Evolutionary conservation across 2,113 vertebrate genomes (phyloP).

Genomic region (Sinocyclocheilus maitianheensis): DNA sequence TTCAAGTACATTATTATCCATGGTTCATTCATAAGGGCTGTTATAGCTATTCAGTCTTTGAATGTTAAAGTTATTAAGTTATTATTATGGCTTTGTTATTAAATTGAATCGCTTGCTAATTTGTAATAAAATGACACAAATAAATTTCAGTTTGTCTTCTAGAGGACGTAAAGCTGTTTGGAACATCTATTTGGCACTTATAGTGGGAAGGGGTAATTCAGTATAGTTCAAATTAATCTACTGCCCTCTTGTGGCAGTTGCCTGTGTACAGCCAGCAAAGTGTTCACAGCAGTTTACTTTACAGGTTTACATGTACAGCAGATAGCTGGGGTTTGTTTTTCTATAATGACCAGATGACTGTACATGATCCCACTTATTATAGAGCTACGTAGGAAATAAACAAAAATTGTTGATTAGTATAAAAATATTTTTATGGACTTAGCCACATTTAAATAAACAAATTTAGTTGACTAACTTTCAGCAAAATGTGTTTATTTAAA

Average conservation of each 20-base stretch:
- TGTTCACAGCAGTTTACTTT: not conserved
- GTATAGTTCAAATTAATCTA: not conserved
- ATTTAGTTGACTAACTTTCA: no score
- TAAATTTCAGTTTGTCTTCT: not conserved
- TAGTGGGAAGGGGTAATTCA: not conserved
- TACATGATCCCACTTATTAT: not conserved
- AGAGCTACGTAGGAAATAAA: no score
- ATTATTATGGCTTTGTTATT: not conserved
- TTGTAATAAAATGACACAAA: not conserved
- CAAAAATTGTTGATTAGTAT: no score
- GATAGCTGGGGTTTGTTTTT: no score
- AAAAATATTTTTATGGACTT: no score
- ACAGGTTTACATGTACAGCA: not conserved
- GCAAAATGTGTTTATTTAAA: no score
- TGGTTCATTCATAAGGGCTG: not conserved
- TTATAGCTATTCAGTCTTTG: not conserved
- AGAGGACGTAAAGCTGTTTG: not conserved
- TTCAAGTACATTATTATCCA: not conserved
- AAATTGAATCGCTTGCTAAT: not conserved
- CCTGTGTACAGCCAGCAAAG: not conserved
- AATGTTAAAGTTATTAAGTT: not conserved
- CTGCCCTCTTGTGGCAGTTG: constrained; percentile 25
- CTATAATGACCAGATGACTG: not conserved
- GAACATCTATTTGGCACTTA: not conserved
- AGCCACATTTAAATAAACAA: no score